These are phyloP conservation scores for Caloenas nicobarica DNA, from an alignment of 2,113 vertebrate genomes.

Conservation along the genomic window DNA sequence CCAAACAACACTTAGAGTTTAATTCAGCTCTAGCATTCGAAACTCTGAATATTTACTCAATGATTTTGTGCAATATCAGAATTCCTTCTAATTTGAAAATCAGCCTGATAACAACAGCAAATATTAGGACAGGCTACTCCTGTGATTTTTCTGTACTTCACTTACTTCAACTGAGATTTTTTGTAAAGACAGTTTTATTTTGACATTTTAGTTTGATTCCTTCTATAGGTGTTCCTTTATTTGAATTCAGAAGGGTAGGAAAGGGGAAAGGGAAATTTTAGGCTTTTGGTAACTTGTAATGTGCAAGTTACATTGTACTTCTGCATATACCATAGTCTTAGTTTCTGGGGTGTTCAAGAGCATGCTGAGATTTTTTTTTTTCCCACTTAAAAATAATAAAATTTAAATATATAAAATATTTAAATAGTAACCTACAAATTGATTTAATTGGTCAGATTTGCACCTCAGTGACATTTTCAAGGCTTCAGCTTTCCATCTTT, in stretches of 20 bases:
- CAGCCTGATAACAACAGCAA: background rate
- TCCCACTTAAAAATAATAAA: background rate
- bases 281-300: background rate
- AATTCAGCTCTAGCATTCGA: slow-evolving; percentile 6
- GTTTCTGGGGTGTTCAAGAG: background rate
- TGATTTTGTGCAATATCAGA: slow-evolving; percentile 38
- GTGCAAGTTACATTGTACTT: background rate
- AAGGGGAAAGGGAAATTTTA: background rate
- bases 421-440: background rate
- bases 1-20: background rate
- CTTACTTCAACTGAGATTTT: no score
- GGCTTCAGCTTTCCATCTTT: background rate
- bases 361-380: background rate
- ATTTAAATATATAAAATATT: background rate
- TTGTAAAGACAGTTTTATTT: background rate
- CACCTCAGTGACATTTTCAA: background rate
- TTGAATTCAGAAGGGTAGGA: background rate
- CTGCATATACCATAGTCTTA: background rate
- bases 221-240: background rate
- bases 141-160: no score
- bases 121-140: no score
- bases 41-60: slow-evolving; percentile 16
- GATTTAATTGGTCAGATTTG: background rate
- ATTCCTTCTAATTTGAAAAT: background rate
- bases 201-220: background rate